These are phyloP conservation scores for Callipepla californica DNA, from an alignment of 2,113 vertebrate genomes.

Conservation along the genomic window DNA sequence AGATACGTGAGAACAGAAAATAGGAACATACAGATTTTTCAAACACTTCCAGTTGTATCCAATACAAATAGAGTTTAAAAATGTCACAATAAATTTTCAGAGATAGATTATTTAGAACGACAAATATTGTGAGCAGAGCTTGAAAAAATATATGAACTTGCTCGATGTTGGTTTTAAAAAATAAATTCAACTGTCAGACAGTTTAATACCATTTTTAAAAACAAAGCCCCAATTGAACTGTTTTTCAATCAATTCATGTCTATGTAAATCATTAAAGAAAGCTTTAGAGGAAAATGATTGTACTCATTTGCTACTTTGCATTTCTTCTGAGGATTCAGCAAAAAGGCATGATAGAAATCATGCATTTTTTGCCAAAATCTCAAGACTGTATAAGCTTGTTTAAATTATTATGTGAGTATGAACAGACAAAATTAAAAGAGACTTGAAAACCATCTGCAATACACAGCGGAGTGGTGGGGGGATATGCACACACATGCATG, in stretches of 20 bases:
- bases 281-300: not conserved
- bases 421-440: not conserved
- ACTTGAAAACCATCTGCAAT: not conserved
- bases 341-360: not conserved
- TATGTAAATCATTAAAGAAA: not conserved
- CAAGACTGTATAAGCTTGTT: not conserved
- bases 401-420: not conserved
- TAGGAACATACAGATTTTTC: not conserved
- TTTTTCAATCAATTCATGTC: not conserved
- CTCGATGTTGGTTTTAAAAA: not conserved
- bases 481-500: accelerated
- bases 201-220: not conserved
- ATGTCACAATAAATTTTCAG: not conserved
- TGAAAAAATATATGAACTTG: not conserved
- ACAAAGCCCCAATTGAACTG: not conserved
- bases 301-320: not conserved
- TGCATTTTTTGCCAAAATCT: not conserved
- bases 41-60: not conserved
- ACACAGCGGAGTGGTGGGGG: not conserved
- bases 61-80: not conserved
- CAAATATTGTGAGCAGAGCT: not conserved
- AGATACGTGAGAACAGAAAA: not conserved
- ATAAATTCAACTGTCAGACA: not conserved
- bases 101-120: not conserved
- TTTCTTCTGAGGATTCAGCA: not conserved